A percentile compares a stretch with the other conserved stretches of the same genome.
phyloP scores from a whole-genome alignment of 2,888 invertebrate species.

The Drosophila helvetica region DNA sequence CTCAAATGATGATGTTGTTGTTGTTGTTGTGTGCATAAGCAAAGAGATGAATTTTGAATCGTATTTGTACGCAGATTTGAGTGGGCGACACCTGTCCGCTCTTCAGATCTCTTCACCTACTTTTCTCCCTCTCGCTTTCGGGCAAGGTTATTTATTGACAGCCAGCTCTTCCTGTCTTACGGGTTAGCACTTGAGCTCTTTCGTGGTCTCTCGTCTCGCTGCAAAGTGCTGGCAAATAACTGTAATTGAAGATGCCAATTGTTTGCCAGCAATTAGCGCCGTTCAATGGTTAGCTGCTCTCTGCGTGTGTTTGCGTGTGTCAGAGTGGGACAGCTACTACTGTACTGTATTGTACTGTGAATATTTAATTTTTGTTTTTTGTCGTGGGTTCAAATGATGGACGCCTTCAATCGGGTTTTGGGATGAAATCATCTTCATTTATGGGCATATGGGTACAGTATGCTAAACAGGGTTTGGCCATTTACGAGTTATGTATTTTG shows the following conservation, averaged over 20 bases:
- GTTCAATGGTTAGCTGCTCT: constrained; percentile 4
- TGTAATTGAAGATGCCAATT: constrained; percentile 73
- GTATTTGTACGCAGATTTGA: constrained; percentile 27
- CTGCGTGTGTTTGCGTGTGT: not conserved
- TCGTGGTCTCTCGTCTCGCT: not conserved
- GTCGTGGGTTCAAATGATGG: constrained; percentile 32
- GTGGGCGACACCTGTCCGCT: constrained; percentile 27
- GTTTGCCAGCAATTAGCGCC: constrained; percentile 68
- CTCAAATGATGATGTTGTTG: not conserved
- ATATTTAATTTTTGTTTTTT: constrained; percentile 24
- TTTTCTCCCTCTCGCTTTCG: not conserved
- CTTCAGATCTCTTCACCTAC: not conserved
- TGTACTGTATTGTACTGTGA: constrained; percentile 13
- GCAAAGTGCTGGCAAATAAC: constrained; percentile 65
- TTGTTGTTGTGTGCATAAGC: constrained; percentile 47
- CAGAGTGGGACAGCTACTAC: constrained; percentile 11
- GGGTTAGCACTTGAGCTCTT: constrained; percentile 30
- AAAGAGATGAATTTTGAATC: constrained; percentile 47
- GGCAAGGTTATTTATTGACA: constrained; percentile 32
- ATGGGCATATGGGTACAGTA: constrained; percentile 9
- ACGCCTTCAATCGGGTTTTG: constrained; percentile 44
- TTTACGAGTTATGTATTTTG: constrained; percentile 21
- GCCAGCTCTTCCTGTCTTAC: constrained; percentile 27
- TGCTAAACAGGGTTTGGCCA: constrained; percentile 42
- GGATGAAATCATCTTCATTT: constrained; percentile 35